Evolutionary conservation across 1,140 invertebrate genomes (phyloP).

Genomic region (Drosophila dunni): DNA sequence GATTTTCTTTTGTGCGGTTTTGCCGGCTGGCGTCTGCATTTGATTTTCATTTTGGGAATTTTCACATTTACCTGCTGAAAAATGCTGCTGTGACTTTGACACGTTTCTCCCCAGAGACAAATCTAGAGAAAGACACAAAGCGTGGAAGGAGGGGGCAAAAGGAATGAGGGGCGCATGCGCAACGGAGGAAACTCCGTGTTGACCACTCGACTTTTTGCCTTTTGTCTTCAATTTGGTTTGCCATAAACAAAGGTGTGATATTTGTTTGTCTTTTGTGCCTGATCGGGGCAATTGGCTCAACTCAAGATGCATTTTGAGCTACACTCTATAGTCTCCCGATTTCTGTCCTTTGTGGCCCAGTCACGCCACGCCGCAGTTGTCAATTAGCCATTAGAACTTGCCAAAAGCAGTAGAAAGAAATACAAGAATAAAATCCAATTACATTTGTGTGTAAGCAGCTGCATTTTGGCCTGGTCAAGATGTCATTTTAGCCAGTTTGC

Average conservation of each 20-base stretch:
- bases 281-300: slow-evolving; percentile 83
- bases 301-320: slow-evolving; percentile 72
- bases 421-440: slow-evolving; percentile 60
- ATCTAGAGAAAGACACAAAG: background rate
- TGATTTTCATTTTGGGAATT: slow-evolving; percentile 70
- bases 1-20: slow-evolving; percentile 66
- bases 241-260: slow-evolving; percentile 82
- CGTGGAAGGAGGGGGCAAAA: background rate
- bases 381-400: slow-evolving; percentile 63
- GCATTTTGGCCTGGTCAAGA: slow-evolving; percentile 27
- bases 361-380: slow-evolving; percentile 56
- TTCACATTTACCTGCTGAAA: slow-evolving; percentile 84
- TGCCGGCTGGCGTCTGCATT: slow-evolving; percentile 58
- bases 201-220: slow-evolving; percentile 53
- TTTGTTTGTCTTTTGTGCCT: slow-evolving; percentile 80
- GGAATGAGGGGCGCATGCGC: slow-evolving; percentile 69
- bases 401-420: slow-evolving; percentile 2
- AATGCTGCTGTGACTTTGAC: slow-evolving; percentile 73
- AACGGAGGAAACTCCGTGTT: slow-evolving; percentile 44
- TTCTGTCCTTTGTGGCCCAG: slow-evolving; percentile 65
- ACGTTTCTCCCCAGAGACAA: slow-evolving; percentile 44
- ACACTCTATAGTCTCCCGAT: background rate
- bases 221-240: slow-evolving; percentile 28
- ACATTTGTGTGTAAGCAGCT: slow-evolving; percentile 59
- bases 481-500: slow-evolving; percentile 20